Base-by-base conservation (phyloP, 2,797 vertebrate genomes). In the Pelodytes ibericus region DNA sequence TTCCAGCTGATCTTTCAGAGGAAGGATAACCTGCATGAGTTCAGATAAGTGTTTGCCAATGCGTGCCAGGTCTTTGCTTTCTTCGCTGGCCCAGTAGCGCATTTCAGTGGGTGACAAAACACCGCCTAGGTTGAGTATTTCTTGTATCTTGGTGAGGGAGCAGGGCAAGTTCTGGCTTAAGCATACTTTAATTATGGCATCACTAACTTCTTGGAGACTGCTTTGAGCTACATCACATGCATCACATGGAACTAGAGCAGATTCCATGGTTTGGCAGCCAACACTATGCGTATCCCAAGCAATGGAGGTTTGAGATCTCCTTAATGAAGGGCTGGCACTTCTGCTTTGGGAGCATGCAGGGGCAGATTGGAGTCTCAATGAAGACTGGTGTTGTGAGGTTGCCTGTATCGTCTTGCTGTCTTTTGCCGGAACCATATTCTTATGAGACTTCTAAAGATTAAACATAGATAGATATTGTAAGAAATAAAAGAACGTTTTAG, bases 151-250 rank as follows among this genome's bases (percentile, higher is more conserved):
- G 87, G 90, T 85, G 47, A 98, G 89, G 26, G 95, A 93, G 0
- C 94, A 99, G 36, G 96, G 94, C 81, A 99, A 87, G 69, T 95
- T 96, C 83, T 98, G 94, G 57, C 86, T 90, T 83, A 80, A 88
- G 80, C 96, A 95, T 77, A 99, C 81, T 60, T 86, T 78, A 29
- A 91, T 82, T 65, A 98, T 80, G 72, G 87, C 85, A 11, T 84
- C 86, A 73, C 94, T 92, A 0, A 94, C 94, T 75, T 92, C 86
- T 18, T 22, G 84, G 71, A 98, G 85, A 81, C 87, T 80, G 10
- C 83, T 84, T 81, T 96, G 96, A 16, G 92, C 83, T 0, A 84
- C 82, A 68, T 85, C 75, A 13, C 96, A 99, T 0, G 87, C 85
- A 2, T 90, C 84, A 0, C 97, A 99, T 68, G 93, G 91, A 22